Conservation (phyloP, 2,113 vertebrate genomes). For the Myotis lucifugus region DNA sequence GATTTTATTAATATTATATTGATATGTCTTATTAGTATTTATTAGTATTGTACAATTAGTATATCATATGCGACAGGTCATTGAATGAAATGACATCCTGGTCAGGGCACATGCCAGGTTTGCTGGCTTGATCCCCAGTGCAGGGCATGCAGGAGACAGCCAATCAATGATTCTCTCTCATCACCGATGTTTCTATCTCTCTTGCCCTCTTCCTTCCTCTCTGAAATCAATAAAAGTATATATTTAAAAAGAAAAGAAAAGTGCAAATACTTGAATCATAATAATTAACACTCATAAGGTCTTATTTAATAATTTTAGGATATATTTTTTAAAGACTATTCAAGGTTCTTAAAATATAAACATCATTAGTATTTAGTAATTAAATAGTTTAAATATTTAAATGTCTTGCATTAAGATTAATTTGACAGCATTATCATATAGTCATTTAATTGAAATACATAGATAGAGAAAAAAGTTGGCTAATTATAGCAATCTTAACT, state of each 20-base stretch:
- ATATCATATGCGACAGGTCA: background rate
- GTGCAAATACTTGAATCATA: conserved; percentile 4
- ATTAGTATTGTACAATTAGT: background rate
- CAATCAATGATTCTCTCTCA: background rate
- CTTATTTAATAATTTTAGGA: conserved; percentile 32
- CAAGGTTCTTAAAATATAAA: conserved; percentile 55
- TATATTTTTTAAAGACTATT: background rate
- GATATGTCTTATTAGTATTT: background rate
- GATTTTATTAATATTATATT: background rate
- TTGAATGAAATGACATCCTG: background rate
- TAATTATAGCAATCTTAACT: conserved; percentile 64
- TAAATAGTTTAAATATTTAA: background rate
- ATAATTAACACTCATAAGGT: background rate
- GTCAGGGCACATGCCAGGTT: background rate
- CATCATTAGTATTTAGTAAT: conserved; percentile 51
- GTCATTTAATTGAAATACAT: background rate
- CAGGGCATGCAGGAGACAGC: background rate
- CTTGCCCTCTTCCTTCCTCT: background rate
- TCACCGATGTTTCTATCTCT: background rate
- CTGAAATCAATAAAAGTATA: background rate
- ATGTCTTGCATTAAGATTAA: conserved; percentile 23
- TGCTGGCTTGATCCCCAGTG: background rate
- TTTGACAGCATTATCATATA: conserved; percentile 34
- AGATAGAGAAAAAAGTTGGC: background rate
- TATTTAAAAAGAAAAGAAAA: background rate